Percentiles rank a stretch among this genome's conserved stretches.
Conservation (phyloP, 2,113 vertebrate species). For the Istiophorus platypterus region DNA sequence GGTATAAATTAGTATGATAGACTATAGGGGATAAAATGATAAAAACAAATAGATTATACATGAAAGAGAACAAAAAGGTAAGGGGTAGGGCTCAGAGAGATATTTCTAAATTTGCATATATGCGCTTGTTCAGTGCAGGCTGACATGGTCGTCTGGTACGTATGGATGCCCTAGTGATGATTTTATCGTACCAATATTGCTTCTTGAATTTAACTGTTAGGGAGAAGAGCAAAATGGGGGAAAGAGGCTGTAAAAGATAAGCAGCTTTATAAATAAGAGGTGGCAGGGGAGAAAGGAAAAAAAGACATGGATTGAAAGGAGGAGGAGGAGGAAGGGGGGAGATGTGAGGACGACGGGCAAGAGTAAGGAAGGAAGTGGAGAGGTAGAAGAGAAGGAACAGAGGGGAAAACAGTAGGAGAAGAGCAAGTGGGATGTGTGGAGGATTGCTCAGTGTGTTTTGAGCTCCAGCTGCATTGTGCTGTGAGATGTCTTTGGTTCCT, state of each 20-base stretch:
- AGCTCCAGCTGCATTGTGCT: constrained; percentile 63
- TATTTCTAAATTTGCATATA: constrained; percentile 28
- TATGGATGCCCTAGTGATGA: not conserved
- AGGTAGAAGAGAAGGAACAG: constrained; percentile 20
- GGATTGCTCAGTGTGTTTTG: constrained; percentile 54
- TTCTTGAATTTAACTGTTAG: constrained; percentile 9
- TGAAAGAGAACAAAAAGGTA: not conserved
- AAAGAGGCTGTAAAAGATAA: constrained; percentile 37
- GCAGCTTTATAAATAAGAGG: constrained; percentile 35
- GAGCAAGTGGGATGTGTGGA: constrained; percentile 60
- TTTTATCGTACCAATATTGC: constrained; percentile 21
- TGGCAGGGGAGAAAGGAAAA: constrained; percentile 5
- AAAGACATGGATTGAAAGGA: constrained; percentile 20
- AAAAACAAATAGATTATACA: constrained; percentile 28
- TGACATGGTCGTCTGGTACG: not conserved
- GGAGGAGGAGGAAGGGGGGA: not conserved
- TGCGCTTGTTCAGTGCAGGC: not conserved
- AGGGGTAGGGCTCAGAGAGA: not conserved
- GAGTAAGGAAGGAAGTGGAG: constrained; percentile 36
- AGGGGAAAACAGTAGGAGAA: constrained; percentile 34
- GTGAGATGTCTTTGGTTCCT: constrained; percentile 56
- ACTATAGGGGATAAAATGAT: not conserved
- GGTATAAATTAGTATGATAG: too few relatives aligned
- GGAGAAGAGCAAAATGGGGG: constrained; percentile 3
- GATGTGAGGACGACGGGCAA: constrained; percentile 2